phyloP scores from a whole-genome alignment of 2,888 invertebrate species.

The Chironomus riparius region DNA sequence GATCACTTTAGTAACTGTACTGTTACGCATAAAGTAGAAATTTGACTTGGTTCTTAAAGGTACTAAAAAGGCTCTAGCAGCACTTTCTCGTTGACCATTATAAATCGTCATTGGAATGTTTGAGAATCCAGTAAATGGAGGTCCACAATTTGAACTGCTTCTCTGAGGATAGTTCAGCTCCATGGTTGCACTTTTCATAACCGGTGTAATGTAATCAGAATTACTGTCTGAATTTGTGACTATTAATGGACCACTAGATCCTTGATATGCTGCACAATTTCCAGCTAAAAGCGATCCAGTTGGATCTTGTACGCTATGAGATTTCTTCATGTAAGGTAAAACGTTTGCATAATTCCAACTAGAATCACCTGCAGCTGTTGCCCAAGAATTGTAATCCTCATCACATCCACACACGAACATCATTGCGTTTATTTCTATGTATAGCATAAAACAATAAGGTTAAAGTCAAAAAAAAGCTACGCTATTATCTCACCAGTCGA shows the following conservation, averaged over 20 bases:
- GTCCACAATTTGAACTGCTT: not conserved
- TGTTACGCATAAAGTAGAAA: not conserved
- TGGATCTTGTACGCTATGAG: not conserved
- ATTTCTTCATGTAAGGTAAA: not conserved
- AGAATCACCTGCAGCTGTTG: not conserved
- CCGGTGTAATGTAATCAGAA: not conserved
- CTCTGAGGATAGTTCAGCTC: not conserved
- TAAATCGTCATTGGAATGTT: not conserved
- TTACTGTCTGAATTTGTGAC: not conserved
- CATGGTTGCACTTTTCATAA: not conserved
- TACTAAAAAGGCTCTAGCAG: not conserved
- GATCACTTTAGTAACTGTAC: constrained; percentile 29
- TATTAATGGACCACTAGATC: not conserved
- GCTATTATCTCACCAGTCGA: not conserved
- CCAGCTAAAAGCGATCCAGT: not conserved
- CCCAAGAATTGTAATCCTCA: not conserved
- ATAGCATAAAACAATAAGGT: not conserved
- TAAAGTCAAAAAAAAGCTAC: too few relatives aligned
- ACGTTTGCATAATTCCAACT: not conserved
- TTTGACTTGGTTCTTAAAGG: not conserved
- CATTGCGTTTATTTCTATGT: not conserved
- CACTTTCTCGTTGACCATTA: not conserved
- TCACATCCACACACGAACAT: not conserved
- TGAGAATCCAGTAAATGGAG: not conserved
- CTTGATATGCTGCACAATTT: not conserved